A percentile compares a stretch with the other conserved stretches of the same genome.
Evolutionary conservation across 2,113 vertebrate genomes (phyloP).

Genomic region (Mus spicilegus): DNA sequence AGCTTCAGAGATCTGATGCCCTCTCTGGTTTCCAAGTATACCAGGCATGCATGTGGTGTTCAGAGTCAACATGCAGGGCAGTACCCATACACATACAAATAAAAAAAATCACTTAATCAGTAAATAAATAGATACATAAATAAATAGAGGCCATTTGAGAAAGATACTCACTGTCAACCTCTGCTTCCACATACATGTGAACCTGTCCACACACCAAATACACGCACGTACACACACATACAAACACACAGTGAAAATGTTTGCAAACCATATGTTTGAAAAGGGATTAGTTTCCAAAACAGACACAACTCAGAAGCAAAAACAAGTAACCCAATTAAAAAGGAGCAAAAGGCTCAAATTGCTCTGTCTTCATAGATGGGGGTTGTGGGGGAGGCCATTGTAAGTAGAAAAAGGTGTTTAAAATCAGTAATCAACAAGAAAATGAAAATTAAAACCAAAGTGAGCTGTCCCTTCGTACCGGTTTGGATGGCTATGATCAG

Average conservation of each 20-base stretch:
- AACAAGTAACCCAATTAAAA: not conserved
- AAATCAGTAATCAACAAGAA: not conserved
- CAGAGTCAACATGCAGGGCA: not conserved
- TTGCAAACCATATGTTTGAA: not conserved
- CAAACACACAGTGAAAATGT: not conserved
- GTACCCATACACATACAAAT: not conserved
- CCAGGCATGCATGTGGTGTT: not conserved
- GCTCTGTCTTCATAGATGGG: not conserved
- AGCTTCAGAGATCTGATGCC: not conserved
- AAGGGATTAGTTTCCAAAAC: not conserved
- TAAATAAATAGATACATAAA: not conserved
- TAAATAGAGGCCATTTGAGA: not conserved
- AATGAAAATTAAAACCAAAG: not conserved
- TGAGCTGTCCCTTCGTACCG: not conserved
- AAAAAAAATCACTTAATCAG: not conserved
- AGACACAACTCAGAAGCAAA: not conserved
- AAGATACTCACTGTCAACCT: not conserved
- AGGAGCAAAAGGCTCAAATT: not conserved
- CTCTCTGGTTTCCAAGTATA: not conserved
- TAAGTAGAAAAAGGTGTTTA: not conserved
- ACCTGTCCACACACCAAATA: not conserved
- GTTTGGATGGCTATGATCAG: not conserved
- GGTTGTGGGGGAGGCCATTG: not conserved
- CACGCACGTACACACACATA: not conserved
- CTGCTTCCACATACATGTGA: not conserved